Conservation (phyloP, 2,113 vertebrate species). For the Cyprinodon variegatus region DNA sequence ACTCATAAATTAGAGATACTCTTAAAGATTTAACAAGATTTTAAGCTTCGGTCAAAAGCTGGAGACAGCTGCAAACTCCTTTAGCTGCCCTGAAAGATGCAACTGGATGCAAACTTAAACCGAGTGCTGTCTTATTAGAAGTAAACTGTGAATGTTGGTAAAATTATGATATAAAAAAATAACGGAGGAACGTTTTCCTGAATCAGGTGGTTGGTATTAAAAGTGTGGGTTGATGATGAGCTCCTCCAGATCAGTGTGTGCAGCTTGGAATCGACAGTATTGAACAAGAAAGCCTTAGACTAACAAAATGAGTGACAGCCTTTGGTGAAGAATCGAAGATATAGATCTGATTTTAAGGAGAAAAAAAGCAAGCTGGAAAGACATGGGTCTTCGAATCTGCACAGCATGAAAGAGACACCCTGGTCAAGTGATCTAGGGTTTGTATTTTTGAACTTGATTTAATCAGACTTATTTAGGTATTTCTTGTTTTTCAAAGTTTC, state of each 20-base stretch:
- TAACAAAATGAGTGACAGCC: slow-evolving; percentile 81
- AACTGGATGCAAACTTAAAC: slow-evolving; percentile 4
- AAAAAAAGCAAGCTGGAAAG: slow-evolving; percentile 59
- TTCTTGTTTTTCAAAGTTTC: too few species aligned
- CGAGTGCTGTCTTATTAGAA: slow-evolving; percentile 25
- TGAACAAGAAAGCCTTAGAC: slow-evolving; percentile 73
- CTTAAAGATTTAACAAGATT: slow-evolving; percentile 6
- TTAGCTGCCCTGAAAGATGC: slow-evolving; percentile 34
- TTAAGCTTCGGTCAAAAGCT: slow-evolving; percentile 37
- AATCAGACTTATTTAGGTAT: too few species aligned
- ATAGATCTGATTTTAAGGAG: slow-evolving; percentile 69
- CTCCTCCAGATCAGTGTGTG: slow-evolving; percentile 73
- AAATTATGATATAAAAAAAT: slow-evolving; percentile 9
- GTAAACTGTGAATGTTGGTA: slow-evolving; percentile 13
- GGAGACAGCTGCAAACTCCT: not conserved
- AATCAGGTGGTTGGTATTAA: slow-evolving; percentile 52
- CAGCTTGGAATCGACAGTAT: slow-evolving; percentile 76
- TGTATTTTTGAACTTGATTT: too few species aligned
- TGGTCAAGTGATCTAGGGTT: too few species aligned
- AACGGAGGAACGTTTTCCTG: slow-evolving; percentile 25
- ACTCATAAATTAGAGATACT: slow-evolving; percentile 24
- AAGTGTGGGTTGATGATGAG: slow-evolving; percentile 55
- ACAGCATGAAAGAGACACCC: too few species aligned
- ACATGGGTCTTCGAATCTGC: slow-evolving; percentile 58
- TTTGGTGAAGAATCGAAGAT: slow-evolving; percentile 76